Conservation (phyloP, 2,888 invertebrate genomes). For the Dryococelus australis region DNA sequence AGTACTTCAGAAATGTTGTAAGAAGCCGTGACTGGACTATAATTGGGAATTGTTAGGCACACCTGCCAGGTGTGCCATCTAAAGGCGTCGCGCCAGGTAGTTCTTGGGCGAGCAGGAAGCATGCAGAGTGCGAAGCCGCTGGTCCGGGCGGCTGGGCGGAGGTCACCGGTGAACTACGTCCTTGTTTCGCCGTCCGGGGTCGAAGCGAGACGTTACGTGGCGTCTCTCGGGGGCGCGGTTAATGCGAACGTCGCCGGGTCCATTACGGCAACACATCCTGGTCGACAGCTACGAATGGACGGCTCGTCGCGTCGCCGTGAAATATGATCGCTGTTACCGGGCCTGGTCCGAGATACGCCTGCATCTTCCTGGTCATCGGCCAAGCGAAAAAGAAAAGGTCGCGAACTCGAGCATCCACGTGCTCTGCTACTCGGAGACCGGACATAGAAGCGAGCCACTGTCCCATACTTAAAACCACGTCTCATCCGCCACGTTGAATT, state of each 20-base stretch:
- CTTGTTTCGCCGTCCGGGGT: neutral
- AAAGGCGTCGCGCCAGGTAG: neutral
- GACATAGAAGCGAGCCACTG: too few species aligned
- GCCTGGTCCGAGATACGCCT: neutral
- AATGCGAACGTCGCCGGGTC: neutral
- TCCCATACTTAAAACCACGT: too few species aligned
- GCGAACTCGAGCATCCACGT: too few species aligned
- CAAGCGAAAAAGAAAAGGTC: neutral
- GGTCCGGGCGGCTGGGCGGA: neutral
- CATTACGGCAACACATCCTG: neutral
- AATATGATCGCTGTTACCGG: neutral
- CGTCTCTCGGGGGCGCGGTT: too few species aligned
- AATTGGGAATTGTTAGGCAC: too few species aligned
- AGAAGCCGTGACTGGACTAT: too few species aligned
- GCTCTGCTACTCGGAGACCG: too few species aligned
- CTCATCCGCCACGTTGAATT: too few species aligned
- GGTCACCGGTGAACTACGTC: conserved; percentile 16
- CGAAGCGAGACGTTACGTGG: neutral
- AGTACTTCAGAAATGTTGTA: too few species aligned
- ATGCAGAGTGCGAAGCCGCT: neutral
- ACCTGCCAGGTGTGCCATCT: neutral
- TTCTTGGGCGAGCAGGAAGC: neutral
- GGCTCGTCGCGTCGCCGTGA: neutral
- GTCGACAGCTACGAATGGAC: neutral
- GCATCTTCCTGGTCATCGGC: neutral